Evolutionary conservation across 2,113 vertebrate genomes (phyloP), one percentile per base, ranked within the genome.

Genomic region (Hirundichthys speculiger): DNA sequence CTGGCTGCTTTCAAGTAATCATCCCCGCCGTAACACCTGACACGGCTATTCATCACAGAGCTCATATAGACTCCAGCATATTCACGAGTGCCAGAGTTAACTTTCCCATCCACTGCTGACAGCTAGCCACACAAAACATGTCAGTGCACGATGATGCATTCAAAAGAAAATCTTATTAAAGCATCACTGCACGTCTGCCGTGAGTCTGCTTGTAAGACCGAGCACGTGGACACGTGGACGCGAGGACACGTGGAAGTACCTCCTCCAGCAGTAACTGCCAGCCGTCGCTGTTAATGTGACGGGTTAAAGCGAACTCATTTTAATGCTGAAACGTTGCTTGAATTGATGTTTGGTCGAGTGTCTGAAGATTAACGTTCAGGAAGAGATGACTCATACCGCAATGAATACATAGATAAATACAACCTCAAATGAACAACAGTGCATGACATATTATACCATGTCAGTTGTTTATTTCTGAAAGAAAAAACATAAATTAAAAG

Each of bases 21-120:
- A 89, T 91, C 87, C 77, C 88, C 88, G 88, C 90, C 88, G 90
- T 86, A 91, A 91, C 90, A 86, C 79, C 87, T 89, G 90, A 91
- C 88, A 91, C 80, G 79, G 87, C 88, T 86, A 91, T 91, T 91
- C 87, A 91, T 91, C 87, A 89, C 59, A 82, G 78, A 61, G 77
- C 76, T 83, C 79, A 45, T 91, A 88, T 87, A 82, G 86, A 89
- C 88, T 81, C 81, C 57, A 34, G 68, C 84, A 83, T 85, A 81
- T 82, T 88, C 85, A 79, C 86, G 77, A 85, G 76, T 72, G 79
- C 71, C 78, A 61, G 49, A 62, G 76, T 82, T 75, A 84, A 88
- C 85, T 88, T 86, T 79, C 66, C 65, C 50, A 51, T 76, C 62
- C 12, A 10, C 50, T 4, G 52, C 62, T 84, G 82, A 88, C 77